Evolutionary conservation across 2,888 invertebrate genomes (phyloP), one percentile per base, ranked within the genome.

Genomic region (Eupithecia exiguata): DNA sequence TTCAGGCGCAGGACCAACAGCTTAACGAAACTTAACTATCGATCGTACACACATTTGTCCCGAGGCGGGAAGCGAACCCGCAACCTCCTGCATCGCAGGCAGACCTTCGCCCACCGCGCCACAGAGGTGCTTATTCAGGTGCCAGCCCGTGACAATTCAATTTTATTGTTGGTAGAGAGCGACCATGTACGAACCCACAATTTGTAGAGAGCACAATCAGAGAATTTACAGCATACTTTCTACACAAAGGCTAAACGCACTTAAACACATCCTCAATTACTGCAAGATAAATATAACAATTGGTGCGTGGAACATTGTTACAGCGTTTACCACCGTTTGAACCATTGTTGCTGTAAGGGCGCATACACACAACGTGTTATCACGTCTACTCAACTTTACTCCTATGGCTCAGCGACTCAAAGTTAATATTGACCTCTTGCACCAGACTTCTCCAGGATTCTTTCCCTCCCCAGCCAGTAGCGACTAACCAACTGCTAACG

Each of bases 201-300:
- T 38, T 65, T 12, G 63, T 36, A 65, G 38, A 38, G 63, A 65
- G 40, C n/a, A 66, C 66, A 66, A 66, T 66, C 38, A 66, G 7
- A 65, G 36, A 58, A 38, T 38, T 36, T 30, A 65, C 35, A 85
- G 81, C 83, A 40, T 72, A 81, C 84, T 86, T 82, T 86, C 83
- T 82, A 84, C 81, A 87, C 86, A 87, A 86, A 84, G 74, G 80
- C 82, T 62, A 66, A 66, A 40, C 40, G 40, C 62, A 62, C 62
- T 81, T 88, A 89, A 91, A 90, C 85, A 89, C 90, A 92, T 93
- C 92, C 92, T 91, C 92, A 92, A 93, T 92, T 92, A 92, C 82
- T 80, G 84, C 81, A 86, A 89, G 86, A 86, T 88, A 91, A 89
- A 91, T 87, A 90, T 84, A 87, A 83, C 84, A 79, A 81, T 71